A percentile compares a stretch with the other conserved stretches of the same genome.
Conservation (phyloP, 2,797 vertebrate species). For the Mycteria americana region DNA sequence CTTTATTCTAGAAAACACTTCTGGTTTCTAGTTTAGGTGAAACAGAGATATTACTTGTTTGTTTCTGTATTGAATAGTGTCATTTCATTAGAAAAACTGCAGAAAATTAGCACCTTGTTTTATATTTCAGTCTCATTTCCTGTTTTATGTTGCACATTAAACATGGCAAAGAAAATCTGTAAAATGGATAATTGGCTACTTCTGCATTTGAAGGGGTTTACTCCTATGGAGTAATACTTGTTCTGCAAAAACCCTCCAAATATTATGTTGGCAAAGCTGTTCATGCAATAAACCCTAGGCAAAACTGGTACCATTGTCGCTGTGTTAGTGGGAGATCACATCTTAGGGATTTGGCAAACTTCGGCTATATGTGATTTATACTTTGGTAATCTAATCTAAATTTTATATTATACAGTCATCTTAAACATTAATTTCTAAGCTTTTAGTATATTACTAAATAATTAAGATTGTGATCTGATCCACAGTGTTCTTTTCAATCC, state of each 20-base stretch:
- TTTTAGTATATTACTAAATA: neutral
- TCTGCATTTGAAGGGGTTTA: neutral
- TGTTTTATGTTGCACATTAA: neutral
- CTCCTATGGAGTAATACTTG: neutral
- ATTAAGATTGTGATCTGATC: neutral
- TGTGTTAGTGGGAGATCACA: neutral
- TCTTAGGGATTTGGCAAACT: neutral
- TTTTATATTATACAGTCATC: neutral
- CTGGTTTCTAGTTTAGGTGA: neutral
- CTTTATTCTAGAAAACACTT: slow-evolving; percentile 45
- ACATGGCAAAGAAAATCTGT: neutral
- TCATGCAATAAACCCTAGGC: neutral
- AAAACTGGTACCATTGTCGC: neutral
- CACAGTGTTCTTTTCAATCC: neutral
- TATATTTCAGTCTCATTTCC: neutral
- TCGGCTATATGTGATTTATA: neutral
- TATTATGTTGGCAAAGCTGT: neutral
- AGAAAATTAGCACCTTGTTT: neutral
- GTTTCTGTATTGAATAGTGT: neutral
- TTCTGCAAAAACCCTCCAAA: neutral
- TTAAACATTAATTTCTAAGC: neutral
- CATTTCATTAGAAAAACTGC: neutral
- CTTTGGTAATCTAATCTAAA: neutral
- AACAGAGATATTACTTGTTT: neutral
- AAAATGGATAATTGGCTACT: neutral